Conservation (phyloP, 2,797 vertebrate species). For the Merluccius polli region DNA sequence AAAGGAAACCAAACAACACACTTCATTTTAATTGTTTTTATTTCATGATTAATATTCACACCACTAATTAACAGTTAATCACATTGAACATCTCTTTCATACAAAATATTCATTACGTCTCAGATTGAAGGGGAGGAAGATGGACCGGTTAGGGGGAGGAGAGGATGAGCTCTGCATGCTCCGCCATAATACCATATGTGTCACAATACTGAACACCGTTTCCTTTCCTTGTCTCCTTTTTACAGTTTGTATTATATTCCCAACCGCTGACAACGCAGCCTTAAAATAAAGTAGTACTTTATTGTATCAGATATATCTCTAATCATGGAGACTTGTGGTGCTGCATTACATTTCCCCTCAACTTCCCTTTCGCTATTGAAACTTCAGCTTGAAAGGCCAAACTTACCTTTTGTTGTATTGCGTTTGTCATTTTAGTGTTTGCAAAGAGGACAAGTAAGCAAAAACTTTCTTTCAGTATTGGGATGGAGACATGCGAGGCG, state of each 20-base stretch:
- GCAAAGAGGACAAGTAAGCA: constrained; percentile 9
- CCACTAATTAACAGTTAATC: constrained; percentile 79
- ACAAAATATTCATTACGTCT: constrained; percentile 69
- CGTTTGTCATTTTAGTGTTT: constrained; percentile 9
- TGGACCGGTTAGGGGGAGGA: constrained; percentile 11
- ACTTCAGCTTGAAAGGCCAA: not conserved
- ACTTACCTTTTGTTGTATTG: constrained; percentile 14
- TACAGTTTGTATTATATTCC: constrained; percentile 7
- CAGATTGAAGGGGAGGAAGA: constrained; percentile 26
- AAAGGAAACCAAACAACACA: not conserved
- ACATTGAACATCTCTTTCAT: constrained; percentile 79
- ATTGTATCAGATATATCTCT: not conserved
- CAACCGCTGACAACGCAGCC: not conserved
- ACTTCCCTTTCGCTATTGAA: not conserved
- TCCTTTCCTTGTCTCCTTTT: constrained; percentile 23
- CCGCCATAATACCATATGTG: constrained; percentile 52
- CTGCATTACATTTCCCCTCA: constrained; percentile 8
- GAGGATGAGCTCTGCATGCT: constrained; percentile 67
- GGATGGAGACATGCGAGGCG: constrained; percentile 34
- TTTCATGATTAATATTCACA: constrained; percentile 80
- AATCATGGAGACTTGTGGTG: not conserved
- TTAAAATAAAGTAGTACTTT: not conserved
- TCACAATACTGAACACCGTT: constrained; percentile 46
- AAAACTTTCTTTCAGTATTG: constrained; percentile 50
- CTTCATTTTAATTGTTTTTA: constrained; percentile 51